Base-by-base conservation (phyloP, 2,797 vertebrate species). In the Holocentrus rufus region DNA sequence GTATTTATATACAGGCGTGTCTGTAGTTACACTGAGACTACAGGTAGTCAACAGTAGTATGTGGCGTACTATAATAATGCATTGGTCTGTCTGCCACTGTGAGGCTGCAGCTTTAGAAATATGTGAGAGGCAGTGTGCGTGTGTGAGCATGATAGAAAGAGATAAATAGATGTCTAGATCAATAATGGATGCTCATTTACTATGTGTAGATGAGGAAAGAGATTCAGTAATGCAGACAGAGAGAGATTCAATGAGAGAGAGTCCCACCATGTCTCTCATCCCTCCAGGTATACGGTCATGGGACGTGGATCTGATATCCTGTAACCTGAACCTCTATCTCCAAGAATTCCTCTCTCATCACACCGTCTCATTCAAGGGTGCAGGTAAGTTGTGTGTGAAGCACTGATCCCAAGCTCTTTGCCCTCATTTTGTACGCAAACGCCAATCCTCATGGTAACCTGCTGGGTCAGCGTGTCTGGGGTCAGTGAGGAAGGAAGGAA, bases 321-420 rank as follows among this genome's bases (percentile, higher is more conserved):
- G 96, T 90, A 95, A 95, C 89, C 87, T 99, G 57, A 95, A 94
- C 0, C 93, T 96, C 55, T 94, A 95, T 84, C 93, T 98, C 27
- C 96, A 95, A 82, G 91, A 95, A 23, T 99, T 98, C 0, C 95
- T 97, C 59, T 95, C 96, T 22, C 93, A 95, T 5, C 95, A 96
- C 85, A 97, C 96, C 0, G 95, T 94, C 0, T 94, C 93, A 4
- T 96, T 96, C 49, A 97, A 95, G 91, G 96, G 95, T 93, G 80
- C 86, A 78, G 85, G 81, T 90, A 68, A 54, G 88, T 65, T n/a
- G 22, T 53, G 47, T 65, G 23, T 52, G 15, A 20, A 17, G 20
- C 34, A 27, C 47, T 3, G 30, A 17, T n/a, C 20, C 23, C 27
- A 42, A 71, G 65, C 49, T 30, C 34, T 59, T 10, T 52, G 46